Base-by-base conservation (phyloP, 1,140 invertebrate species). In the Diorhabda carinulata region DNA sequence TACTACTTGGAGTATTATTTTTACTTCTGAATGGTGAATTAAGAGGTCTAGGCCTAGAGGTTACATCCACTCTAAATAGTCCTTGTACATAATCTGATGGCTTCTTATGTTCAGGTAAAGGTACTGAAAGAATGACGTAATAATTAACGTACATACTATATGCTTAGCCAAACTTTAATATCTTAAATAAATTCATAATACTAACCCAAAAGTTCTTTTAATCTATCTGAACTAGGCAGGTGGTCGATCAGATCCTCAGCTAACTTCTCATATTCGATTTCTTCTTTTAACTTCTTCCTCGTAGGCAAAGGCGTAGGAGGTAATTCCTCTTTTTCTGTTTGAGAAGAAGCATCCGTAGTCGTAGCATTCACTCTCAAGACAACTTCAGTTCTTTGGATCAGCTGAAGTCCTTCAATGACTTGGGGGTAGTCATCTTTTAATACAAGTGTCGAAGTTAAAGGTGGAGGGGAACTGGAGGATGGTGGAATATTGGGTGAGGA, bases 1-100 rank as follows among this genome's bases (percentile, higher is more conserved):
- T 78, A 68, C 72, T 73, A 60, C 72, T 78, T n/a, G 79, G 78
- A 4, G 78, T 77, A 64, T 71, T 74, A 64, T 72, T 78, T 61
- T 76, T 73, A 73, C 79, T 78, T 68, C 79, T 72, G 64, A 81
- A 80, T 5, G 77, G 79, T 3, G 78, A 80, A 74, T 78, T 79
- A 1, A 68, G 58, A 8, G 78, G 77, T 69, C 79, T 76, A 43
- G 87, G 84, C 70, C 86, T 83, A 44, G 86, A 81, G 43, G 86
- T 85, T 61, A 90, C 83, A 76, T 91, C 87, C 60, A 90, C 83
- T 79, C 88, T 87, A 80, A 94, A 93, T 61, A 95, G 79, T 67
- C 91, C 91, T 78, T 87, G 87, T 75, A 94, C 90, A 80, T 92
- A 94, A 78, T 93, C 90, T 68, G 89, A 88, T 43, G 89, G 86